These are phyloP conservation scores for Chionoecetes opilio DNA, from an alignment of 1,140 invertebrate genomes.

Conservation along the genomic window DNA sequence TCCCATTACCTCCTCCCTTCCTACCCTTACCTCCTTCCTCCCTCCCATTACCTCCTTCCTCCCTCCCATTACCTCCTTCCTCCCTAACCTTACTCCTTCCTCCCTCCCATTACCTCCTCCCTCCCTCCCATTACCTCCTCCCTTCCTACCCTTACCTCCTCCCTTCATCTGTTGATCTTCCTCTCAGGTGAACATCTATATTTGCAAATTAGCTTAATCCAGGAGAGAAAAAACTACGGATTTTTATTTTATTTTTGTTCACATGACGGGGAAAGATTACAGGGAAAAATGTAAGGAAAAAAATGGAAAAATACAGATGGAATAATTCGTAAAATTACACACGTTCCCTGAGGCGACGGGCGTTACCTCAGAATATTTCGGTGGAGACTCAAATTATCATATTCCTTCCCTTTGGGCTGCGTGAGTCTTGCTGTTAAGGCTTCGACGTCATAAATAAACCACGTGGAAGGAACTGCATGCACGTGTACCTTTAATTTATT, in stretches of 20 bases:
- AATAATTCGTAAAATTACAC: constrained; percentile 80
- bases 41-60: neutral
- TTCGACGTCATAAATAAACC: neutral
- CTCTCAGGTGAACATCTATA: constrained; percentile 72
- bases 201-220: constrained; percentile 77
- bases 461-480: neutral
- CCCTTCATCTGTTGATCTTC: constrained; percentile 68
- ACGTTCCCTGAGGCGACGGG: constrained; percentile 59
- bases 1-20: neutral
- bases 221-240: constrained; percentile 64
- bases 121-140: neutral
- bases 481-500: too few relatives aligned
- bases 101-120: neutral
- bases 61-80: neutral
- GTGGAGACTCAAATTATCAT: constrained; percentile 68
- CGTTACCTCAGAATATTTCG: constrained; percentile 69
- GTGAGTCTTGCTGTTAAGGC: neutral
- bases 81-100: neutral
- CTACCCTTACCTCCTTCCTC: neutral
- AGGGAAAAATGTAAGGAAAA: constrained; percentile 43
- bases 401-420: neutral
- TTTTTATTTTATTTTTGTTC: constrained; percentile 44
- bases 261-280: neutral
- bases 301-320: constrained; percentile 58
- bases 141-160: neutral